These are phyloP conservation scores for Drosophila kambysellisi DNA, from an alignment of 2,888 invertebrate genomes.

Conservation along the genomic window DNA sequence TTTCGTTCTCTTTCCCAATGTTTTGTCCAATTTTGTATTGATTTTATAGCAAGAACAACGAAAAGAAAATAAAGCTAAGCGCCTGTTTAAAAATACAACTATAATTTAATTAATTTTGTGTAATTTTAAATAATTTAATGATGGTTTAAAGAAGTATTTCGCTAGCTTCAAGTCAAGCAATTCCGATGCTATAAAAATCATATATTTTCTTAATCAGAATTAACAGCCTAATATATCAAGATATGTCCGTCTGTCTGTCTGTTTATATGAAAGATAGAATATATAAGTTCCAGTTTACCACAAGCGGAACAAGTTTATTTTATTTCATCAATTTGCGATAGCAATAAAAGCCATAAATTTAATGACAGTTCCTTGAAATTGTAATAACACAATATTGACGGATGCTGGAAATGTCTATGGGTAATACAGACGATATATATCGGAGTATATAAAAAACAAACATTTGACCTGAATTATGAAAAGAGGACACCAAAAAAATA, in stretches of 20 bases:
- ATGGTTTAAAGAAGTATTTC: background rate
- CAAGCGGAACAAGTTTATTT: too few species aligned
- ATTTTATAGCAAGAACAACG: background rate
- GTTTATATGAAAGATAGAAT: too few species aligned
- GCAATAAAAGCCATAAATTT: too few species aligned
- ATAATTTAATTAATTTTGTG: background rate
- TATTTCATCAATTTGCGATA: too few species aligned
- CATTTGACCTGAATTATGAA: background rate
- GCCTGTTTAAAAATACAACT: background rate
- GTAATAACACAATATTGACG: too few species aligned
- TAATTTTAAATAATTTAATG: background rate
- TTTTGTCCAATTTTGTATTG: background rate
- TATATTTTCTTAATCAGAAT: background rate
- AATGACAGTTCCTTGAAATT: too few species aligned
- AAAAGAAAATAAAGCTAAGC: background rate
- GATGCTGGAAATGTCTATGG: background rate
- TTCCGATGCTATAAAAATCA: too few species aligned
- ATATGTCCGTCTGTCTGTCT: too few species aligned
- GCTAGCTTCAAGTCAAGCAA: background rate
- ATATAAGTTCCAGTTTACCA: too few species aligned
- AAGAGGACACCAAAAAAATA: background rate
- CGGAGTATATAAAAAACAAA: background rate
- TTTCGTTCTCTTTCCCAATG: background rate
- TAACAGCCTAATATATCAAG: background rate
- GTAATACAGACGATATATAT: too few species aligned